Conservation (phyloP, 2,888 invertebrate genomes). For the Sphaerophoria rueppellii region DNA sequence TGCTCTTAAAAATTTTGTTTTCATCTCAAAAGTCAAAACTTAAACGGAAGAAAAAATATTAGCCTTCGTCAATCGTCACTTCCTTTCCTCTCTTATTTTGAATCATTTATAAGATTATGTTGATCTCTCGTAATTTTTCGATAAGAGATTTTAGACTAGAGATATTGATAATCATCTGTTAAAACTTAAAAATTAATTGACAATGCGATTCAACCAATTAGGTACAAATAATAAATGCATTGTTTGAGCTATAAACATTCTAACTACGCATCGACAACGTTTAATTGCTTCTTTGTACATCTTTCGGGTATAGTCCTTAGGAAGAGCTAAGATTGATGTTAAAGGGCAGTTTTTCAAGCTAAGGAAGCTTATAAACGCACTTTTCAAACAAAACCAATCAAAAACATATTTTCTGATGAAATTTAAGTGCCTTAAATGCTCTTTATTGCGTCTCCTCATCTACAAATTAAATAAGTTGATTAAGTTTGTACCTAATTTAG, state of each 20-base stretch:
- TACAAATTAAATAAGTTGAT: slow-evolving; percentile 9
- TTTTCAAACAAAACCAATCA: no score
- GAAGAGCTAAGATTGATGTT: no score
- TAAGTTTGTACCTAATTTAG: background rate
- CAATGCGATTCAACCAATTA: background rate
- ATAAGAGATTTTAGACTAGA: no score
- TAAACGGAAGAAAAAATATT: background rate
- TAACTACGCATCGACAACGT: no score
- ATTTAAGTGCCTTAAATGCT: no score
- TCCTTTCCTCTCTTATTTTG: background rate
- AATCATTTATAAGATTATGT: background rate
- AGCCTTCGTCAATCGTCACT: background rate
- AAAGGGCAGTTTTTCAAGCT: no score
- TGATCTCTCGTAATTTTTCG: background rate
- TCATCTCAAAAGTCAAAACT: slow-evolving; percentile 11
- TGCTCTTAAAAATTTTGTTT: slow-evolving; percentile 44
- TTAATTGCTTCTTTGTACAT: no score
- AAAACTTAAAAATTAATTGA: background rate
- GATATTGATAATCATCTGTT: no score
- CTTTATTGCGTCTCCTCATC: background rate
- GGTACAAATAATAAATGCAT: background rate
- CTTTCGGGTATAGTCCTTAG: no score
- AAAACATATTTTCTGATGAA: no score
- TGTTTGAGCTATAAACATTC: no score
- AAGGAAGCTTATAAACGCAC: no score